Evolutionary conservation across 2,113 vertebrate species (phyloP), one percentile per base, ranked within the genome.

Genomic region (Bubo scandiacus): DNA sequence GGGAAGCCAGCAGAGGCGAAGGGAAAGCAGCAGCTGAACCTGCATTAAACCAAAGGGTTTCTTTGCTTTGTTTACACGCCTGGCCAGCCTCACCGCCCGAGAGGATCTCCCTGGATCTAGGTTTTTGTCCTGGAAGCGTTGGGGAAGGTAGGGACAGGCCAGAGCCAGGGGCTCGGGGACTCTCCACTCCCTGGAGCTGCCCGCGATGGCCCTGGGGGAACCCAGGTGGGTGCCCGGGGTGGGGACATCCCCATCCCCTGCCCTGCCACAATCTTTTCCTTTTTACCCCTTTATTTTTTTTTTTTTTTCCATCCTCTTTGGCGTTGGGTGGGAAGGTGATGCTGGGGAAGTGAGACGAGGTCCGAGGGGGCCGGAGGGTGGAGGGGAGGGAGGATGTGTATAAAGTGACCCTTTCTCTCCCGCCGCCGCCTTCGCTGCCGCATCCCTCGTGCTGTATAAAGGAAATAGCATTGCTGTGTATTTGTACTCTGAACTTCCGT

Each of bases 401-500:
- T 79, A 86, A 88, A 55, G 70, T 32, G 54, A 45, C 40, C 78
- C 81, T 40, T 30, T 54, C 71, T 34, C 61, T 45, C 72, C 71
- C 21, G 12, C 63, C 17, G 23, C 27, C 54, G 17, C 83, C 81
- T 65, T 29, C 45, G 22, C 88, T 58, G 25, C 97, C 92, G 94
- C 97, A 90, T 97, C 98, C 98, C 97, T 14, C 98, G 98, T 95
- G 95, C 98, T 98, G 98, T 99, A 95, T 98, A 98, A 99, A 98
- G 94, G 98, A 94, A 93, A 96, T 96, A 97, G 95, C 96, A 55
- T 81, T 65, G 90, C 98, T 98, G 98, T 98, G 98, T 98, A 98
- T 98, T 98, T 99, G 98, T 99, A 98, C 98, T 98, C 98, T 97
- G 98, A 99, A 98, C 98, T 98, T 98, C 98, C 98, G 98, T 97